These are phyloP conservation scores for Drosophila trapezifrons DNA, from an alignment of 1,140 invertebrate species.

Conservation along the genomic window DNA sequence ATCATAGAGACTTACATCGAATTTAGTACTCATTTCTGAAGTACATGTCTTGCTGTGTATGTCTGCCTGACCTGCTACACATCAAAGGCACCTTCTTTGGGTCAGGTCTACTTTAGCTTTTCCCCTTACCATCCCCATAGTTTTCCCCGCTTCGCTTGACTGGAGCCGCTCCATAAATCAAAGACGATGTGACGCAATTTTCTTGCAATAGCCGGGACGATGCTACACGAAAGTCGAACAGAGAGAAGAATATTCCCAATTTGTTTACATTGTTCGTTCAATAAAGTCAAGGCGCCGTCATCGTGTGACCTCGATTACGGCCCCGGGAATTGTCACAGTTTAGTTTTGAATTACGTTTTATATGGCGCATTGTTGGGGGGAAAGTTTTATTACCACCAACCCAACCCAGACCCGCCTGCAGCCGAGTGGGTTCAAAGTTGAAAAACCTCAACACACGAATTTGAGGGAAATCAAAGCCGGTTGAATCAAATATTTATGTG, in stretches of 20 bases:
- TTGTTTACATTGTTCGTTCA: conserved; percentile 61
- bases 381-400: conserved; percentile 32
- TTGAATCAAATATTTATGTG: conserved; percentile 62
- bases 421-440: conserved; percentile 51
- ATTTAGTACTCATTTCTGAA: background rate
- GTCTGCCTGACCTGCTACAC: conserved; percentile 17
- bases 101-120: conserved; percentile 10
- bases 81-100: conserved; percentile 20
- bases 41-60: conserved; percentile 1
- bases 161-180: conserved; percentile 53
- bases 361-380: conserved; percentile 1
- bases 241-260: conserved; percentile 32
- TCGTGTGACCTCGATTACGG: conserved; percentile 36
- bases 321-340: conserved; percentile 46
- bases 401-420: background rate
- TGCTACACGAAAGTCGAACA: conserved; percentile 42
- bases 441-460: conserved; percentile 21
- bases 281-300: conserved; percentile 56
- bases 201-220: conserved; percentile 29
- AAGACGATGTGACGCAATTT: conserved; percentile 60
- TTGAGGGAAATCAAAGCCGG: conserved; percentile 32
- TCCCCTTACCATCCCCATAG: background rate
- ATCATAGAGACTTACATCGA: too few relatives aligned
- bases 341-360: conserved; percentile 47
- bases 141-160: conserved; percentile 20